Percentiles rank a stretch among this genome's conserved stretches.
These are phyloP conservation scores for Ptilorrhoa leucosticta DNA, from an alignment of 2,113 vertebrate species.

Conservation along the genomic window DNA sequence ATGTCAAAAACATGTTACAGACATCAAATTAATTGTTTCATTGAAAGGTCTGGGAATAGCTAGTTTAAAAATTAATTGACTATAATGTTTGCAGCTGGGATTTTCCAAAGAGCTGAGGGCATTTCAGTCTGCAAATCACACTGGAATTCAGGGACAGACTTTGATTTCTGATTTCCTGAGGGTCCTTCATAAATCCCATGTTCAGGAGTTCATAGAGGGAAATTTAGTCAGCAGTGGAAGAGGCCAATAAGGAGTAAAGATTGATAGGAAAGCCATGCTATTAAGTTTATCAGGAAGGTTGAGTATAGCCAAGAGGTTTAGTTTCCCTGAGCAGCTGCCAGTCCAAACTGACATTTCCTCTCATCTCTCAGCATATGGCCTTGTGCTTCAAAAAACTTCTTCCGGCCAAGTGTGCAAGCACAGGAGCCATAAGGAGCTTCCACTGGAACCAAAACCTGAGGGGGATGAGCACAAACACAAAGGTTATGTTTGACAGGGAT, in stretches of 20 bases:
- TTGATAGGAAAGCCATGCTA: background rate
- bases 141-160: background rate
- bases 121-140: background rate
- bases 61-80: slow-evolving; percentile 4
- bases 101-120: background rate
- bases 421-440: slow-evolving; percentile 92
- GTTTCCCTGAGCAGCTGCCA: background rate
- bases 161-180: background rate
- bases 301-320: background rate
- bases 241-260: background rate
- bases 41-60: background rate
- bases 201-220: background rate
- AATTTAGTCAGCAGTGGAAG: background rate
- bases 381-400: slow-evolving; percentile 77
- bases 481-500: background rate
- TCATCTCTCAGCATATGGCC: background rate
- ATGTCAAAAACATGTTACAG: background rate
- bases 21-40: background rate
- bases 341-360: background rate
- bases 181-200: background rate
- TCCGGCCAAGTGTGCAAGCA: slow-evolving; percentile 82
- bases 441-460: slow-evolving; percentile 86
- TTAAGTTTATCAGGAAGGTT: background rate
- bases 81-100: background rate
- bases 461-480: background rate